Percentiles rank a stretch among this genome's conserved stretches.
Evolutionary conservation across 2,888 invertebrate genomes (phyloP).

Genomic region (Acrobasis suavella): DNA sequence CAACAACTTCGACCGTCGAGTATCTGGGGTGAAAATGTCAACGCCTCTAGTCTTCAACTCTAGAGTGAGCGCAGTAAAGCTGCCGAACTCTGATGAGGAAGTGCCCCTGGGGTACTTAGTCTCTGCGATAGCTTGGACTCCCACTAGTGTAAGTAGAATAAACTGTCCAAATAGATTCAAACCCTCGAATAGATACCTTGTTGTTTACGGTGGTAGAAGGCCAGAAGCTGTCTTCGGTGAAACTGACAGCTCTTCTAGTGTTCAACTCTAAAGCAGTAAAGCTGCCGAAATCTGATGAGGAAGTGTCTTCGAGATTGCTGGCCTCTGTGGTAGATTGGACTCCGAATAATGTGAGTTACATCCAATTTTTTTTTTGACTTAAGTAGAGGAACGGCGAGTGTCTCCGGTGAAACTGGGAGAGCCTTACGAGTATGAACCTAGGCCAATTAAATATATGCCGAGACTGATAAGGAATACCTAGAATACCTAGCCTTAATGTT

Average conservation of each 20-base stretch:
- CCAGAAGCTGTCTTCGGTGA: no score
- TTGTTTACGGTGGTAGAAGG: no score
- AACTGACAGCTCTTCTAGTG: constrained; percentile 49
- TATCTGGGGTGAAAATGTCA: constrained; percentile 59
- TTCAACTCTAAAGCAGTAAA: constrained; percentile 51
- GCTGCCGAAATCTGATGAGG: constrained; percentile 55
- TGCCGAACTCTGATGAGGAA: constrained; percentile 57
- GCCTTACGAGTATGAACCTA: no score
- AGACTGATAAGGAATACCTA: no score
- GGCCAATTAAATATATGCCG: no score
- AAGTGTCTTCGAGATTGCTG: constrained; percentile 57
- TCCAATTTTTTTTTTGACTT: no score
- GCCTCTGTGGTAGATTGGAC: constrained; percentile 70
- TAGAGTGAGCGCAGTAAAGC: constrained; percentile 46
- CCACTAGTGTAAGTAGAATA: constrained; percentile 54
- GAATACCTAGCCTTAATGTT: no score
- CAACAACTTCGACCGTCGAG: constrained; percentile 70
- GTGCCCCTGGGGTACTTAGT: constrained; percentile 59
- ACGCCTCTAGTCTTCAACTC: constrained; percentile 49
- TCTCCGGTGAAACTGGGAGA: no score
- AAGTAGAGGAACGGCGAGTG: no score
- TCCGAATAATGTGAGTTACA: constrained; percentile 64
- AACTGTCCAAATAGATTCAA: no score
- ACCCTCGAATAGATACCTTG: no score
- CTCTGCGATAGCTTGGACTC: constrained; percentile 70